Evolutionary conservation across 2,797 vertebrate genomes (phyloP).

Genomic region (Galagoides demidoff): DNA sequence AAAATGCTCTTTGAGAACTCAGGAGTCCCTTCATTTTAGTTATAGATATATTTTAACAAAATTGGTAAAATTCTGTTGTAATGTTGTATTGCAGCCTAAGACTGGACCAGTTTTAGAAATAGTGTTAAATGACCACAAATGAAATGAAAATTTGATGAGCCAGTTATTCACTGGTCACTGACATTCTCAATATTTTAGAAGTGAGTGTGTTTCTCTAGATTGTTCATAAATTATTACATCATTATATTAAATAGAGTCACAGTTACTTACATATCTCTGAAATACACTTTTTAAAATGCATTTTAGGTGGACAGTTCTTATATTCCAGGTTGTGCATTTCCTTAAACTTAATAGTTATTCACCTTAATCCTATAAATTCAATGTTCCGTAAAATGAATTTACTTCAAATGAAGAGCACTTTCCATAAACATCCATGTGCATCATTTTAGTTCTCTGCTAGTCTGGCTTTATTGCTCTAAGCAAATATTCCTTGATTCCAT

Average conservation of each 20-base stretch:
- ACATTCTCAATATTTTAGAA: conserved; percentile 12
- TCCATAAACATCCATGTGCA: conserved; percentile 65
- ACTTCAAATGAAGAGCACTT: conserved; percentile 51
- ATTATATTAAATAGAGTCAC: not conserved
- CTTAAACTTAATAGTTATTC: conserved; percentile 58
- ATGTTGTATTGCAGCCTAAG: not conserved
- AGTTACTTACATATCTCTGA: not conserved
- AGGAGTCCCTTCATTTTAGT: not conserved
- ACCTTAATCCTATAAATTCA: conserved; percentile 34
- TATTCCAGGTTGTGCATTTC: not conserved
- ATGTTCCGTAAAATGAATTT: conserved; percentile 58
- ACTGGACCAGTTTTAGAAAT: not conserved
- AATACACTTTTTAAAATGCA: conserved; percentile 20
- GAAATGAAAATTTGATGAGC: not conserved
- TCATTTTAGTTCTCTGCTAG: conserved; percentile 79
- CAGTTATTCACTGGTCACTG: not conserved
- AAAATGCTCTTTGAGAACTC: not conserved
- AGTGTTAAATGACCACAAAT: not conserved
- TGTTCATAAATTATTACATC: not conserved
- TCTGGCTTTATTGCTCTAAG: conserved; percentile 81
- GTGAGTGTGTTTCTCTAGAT: not conserved
- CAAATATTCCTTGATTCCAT: conserved; percentile 85
- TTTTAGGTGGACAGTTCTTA: not conserved
- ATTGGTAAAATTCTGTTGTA: not conserved
- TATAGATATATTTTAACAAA: not conserved